These are phyloP conservation scores for Bombus cullumanus DNA, from an alignment of 1,140 invertebrate species.

Conservation along the genomic window DNA sequence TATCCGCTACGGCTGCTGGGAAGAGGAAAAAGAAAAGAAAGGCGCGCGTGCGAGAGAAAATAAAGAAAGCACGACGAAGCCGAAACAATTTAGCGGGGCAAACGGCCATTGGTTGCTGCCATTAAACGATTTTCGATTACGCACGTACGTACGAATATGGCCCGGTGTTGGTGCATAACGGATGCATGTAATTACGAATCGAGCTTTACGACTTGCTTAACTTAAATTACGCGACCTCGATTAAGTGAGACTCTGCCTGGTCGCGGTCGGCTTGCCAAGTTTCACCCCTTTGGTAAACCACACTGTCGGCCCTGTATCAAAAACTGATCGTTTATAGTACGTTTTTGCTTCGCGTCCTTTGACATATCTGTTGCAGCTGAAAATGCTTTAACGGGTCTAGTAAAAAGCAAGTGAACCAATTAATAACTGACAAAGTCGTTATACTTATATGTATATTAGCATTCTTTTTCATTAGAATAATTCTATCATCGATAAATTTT, in stretches of 20 bases:
- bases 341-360: neutral
- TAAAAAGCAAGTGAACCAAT: neutral
- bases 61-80: neutral
- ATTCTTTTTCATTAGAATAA: neutral
- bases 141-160: slow-evolving; percentile 35
- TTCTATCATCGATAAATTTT: neutral
- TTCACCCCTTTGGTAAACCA: slow-evolving; percentile 28
- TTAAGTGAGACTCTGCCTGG: slow-evolving; percentile 60
- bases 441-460: neutral
- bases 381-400: neutral
- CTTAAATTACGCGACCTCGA: slow-evolving; percentile 71
- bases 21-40: neutral
- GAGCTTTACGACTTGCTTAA: slow-evolving; percentile 72
- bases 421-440: too few relatives aligned
- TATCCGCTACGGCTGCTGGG: slow-evolving; percentile 1
- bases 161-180: slow-evolving; percentile 59
- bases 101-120: slow-evolving; percentile 39
- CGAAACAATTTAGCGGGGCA: slow-evolving; percentile 58
- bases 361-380: neutral
- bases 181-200: slow-evolving; percentile 69
- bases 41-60: neutral
- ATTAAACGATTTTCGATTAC: slow-evolving; percentile 64
- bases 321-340: slow-evolving; percentile 35
- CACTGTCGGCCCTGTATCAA: slow-evolving; percentile 30
- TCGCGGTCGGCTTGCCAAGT: slow-evolving; percentile 60